Base-by-base conservation (phyloP, 1,140 invertebrate species). In the Heterodera carotae region DNA sequence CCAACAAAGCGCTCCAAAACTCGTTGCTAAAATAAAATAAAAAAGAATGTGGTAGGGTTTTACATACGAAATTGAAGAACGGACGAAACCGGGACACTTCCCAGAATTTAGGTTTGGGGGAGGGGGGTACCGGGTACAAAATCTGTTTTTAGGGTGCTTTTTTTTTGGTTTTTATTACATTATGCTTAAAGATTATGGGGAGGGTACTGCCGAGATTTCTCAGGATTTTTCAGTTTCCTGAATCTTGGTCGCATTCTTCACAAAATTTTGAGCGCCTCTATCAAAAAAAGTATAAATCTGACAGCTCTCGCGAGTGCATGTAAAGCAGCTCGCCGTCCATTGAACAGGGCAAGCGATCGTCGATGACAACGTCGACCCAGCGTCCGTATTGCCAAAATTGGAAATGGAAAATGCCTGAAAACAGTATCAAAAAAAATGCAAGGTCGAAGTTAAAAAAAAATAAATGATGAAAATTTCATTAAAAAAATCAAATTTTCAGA, bases 21-120 rank as follows among this genome's bases (percentile, higher is more conserved):
- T 93, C 92, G 94, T 93, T 89, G 97, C 95, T 0, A 94, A 94
- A 0, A 97, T 93, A 62, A 6, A 95, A 95, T 7, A 95, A 98
- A 87, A 98, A n/a, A 12, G 1, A 72, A 72, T n/a, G n/a, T n/a
- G n/a, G n/a, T n/a, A n/a, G n/a, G n/a, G n/a, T n/a, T n/a, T n/a
- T n/a, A n/a, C n/a, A n/a, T n/a, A n/a, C n/a, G n/a, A n/a, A n/a
- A n/a, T n/a, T n/a, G n/a, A n/a, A n/a, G n/a, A n/a, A n/a, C n/a
- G n/a, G n/a, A n/a, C n/a, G n/a, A n/a, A n/a, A n/a, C n/a, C n/a
- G n/a, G n/a, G n/a, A n/a, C n/a, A n/a, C n/a, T n/a, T n/a, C n/a
- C n/a, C n/a, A n/a, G n/a, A n/a, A n/a, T n/a, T n/a, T n/a, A n/a
- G n/a, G n/a, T n/a, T n/a, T n/a, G n/a, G n/a, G n/a, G n/a, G n/a